Base-by-base conservation (phyloP, 2,888 invertebrate genomes). In the Chaetogeoica ovagalla region DNA sequence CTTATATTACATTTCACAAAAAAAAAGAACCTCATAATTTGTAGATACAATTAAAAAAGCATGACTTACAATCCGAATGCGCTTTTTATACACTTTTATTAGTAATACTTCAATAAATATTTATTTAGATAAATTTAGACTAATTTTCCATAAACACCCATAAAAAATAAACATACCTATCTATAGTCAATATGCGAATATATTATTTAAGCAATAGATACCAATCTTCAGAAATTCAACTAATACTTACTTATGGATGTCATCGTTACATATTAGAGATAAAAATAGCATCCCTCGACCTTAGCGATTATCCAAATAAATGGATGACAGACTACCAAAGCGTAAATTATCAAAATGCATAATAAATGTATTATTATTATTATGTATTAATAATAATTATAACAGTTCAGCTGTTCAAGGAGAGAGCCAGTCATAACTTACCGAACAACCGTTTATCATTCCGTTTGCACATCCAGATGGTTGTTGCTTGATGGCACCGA, bases 361-460 rank as follows among this genome's bases (percentile, higher is more conserved):
- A 63, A 13, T 11, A 57, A 19, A 23, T 23, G 17, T 57, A 21
- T 57, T n/a, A n/a, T n/a, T n/a, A n/a, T n/a, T n/a, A n/a, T n/a
- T 13, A 7, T 55, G 57, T 3, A 68, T 48, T 30, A 30, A 30
- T 75, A 76, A 48, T 48, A 59, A 30, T 66, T 66, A 43, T 59
- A 59, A 68, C 55, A 74, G 39, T 65, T 55, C 21, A 68, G 30
- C 30, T 30, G 30, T 30, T 30, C 30, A 30, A 30, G 30, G 30
- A 30, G 30, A 30, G 19, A 68, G 30, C 23, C 57, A 2, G 15
- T 48, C 57, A 13, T 66, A 39, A 71, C 79, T 79, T 71, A 79
- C 79, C 70, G n/a, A 63, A 71, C 79, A 79, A 79, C 79, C 79
- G 79, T 79, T 79, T 55, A 63, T 79, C 63, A 71, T 69, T 79